Percentiles rank a stretch among this genome's conserved stretches.
These are phyloP conservation scores for Tortricodes alternella DNA, from an alignment of 2,888 invertebrate genomes.

Conservation along the genomic window DNA sequence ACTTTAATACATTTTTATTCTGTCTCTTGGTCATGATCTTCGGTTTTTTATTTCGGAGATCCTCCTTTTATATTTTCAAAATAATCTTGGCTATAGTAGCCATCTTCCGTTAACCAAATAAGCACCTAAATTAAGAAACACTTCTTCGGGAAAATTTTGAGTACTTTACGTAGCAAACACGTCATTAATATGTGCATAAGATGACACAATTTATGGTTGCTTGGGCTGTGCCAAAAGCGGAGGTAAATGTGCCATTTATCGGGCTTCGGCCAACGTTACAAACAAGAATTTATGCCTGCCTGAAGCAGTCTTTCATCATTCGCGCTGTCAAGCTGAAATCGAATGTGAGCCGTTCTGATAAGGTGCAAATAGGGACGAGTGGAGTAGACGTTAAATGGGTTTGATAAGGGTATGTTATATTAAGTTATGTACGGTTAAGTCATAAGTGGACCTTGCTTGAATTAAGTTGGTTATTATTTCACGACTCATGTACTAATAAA, in stretches of 20 bases:
- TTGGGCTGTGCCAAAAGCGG: slow-evolving; percentile 27
- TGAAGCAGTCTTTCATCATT: slow-evolving; percentile 23
- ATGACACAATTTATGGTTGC: slow-evolving; percentile 25
- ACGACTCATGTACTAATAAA: neutral
- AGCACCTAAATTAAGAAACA: neutral
- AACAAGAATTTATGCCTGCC: slow-evolving; percentile 33
- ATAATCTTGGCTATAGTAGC: too few relatives aligned
- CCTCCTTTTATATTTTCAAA: too few relatives aligned
- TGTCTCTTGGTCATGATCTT: too few relatives aligned
- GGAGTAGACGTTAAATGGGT: slow-evolving; percentile 7
- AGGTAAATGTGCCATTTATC: slow-evolving; percentile 34
- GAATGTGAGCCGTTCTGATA: slow-evolving; percentile 9
- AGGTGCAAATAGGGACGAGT: slow-evolving; percentile 6
- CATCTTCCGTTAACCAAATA: neutral
- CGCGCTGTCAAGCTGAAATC: slow-evolving; percentile 3
- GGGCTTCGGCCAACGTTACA: slow-evolving; percentile 30
- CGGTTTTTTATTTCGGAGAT: too few relatives aligned
- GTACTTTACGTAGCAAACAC: slow-evolving; percentile 6
- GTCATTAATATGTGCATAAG: slow-evolving; percentile 29
- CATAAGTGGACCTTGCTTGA: slow-evolving; percentile 6
- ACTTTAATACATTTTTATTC: too few relatives aligned
- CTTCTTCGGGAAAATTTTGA: neutral
- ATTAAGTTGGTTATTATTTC: neutral
- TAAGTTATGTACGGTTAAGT: slow-evolving; percentile 7
- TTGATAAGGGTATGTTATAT: slow-evolving; percentile 19